These are phyloP conservation scores for Campoletis raptor DNA, from an alignment of 2,888 invertebrate species.

Conservation along the genomic window DNA sequence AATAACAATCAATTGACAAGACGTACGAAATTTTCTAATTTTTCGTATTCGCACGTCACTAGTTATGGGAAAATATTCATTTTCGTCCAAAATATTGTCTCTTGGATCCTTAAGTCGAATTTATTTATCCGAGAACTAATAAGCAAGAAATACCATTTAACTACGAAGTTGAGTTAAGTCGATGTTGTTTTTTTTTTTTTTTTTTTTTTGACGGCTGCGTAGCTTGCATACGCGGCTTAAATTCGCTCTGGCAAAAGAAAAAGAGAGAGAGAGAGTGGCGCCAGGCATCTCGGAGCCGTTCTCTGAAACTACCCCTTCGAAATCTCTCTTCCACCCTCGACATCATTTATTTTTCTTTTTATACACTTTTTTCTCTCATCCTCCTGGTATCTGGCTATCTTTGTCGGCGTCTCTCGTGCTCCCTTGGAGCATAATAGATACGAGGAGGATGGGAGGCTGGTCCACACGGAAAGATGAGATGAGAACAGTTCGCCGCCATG, in stretches of 20 bases:
- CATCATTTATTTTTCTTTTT: conserved; percentile 58
- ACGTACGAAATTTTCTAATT: no score
- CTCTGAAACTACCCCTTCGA: conserved; percentile 51
- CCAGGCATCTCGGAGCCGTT: conserved; percentile 68
- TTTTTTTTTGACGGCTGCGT: conserved; percentile 1
- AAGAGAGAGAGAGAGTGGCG: conserved; percentile 56
- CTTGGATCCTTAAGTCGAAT: not conserved
- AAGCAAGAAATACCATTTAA: conserved; percentile 9
- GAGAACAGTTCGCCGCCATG: conserved; percentile 51
- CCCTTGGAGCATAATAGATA: conserved; percentile 39
- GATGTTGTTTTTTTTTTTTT: not conserved
- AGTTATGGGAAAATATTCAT: not conserved
- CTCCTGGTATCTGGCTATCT: not conserved
- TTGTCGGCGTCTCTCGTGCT: not conserved
- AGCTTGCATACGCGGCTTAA: conserved; percentile 24
- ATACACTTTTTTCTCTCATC: conserved; percentile 39
- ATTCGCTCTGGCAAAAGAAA: conserved; percentile 12
- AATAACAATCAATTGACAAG: not conserved
- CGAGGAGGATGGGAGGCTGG: conserved; percentile 31
- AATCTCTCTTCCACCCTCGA: conserved; percentile 30
- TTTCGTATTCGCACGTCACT: not conserved
- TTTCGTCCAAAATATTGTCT: not conserved
- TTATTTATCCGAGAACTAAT: not conserved
- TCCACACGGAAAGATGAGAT: conserved; percentile 30
- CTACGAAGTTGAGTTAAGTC: conserved; percentile 3